These are phyloP conservation scores for Elymnias hypermnestra DNA, from an alignment of 1,140 invertebrate species.

Conservation along the genomic window DNA sequence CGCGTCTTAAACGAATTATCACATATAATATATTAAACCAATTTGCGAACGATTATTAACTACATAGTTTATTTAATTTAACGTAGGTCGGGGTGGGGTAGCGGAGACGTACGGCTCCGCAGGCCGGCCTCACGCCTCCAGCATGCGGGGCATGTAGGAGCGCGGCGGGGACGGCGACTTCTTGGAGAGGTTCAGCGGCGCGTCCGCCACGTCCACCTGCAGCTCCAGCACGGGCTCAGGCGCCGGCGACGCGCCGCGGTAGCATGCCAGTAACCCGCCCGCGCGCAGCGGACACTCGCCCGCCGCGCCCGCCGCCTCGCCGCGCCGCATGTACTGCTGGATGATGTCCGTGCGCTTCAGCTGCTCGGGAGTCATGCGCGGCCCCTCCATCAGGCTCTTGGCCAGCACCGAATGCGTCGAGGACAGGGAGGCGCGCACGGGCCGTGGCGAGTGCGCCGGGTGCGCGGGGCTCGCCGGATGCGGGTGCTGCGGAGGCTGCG, in stretches of 20 bases:
- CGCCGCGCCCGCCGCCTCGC: conserved; percentile 62
- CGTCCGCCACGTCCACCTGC: conserved; percentile 88
- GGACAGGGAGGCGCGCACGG: conserved; percentile 78
- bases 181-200: conserved; percentile 90
- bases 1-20: conserved; percentile 74
- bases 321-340: conserved; percentile 91
- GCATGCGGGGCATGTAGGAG: conserved; percentile 75
- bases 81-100: conserved; percentile 69
- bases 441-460: conserved; percentile 69
- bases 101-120: conserved; percentile 68
- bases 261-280: conserved; percentile 43
- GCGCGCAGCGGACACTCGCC: conserved; percentile 51
- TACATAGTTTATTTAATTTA: conserved; percentile 70
- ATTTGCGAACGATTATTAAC: conserved; percentile 74
- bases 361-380: conserved; percentile 91
- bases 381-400: conserved; percentile 91
- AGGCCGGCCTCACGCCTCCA: conserved; percentile 77
- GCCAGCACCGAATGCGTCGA: conserved; percentile 91
- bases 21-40: conserved; percentile 76
- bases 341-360: conserved; percentile 92
- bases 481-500: conserved; percentile 69
- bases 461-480: conserved; percentile 70
- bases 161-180: conserved; percentile 86
- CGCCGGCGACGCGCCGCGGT: conserved; percentile 68
- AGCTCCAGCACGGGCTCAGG: conserved; percentile 77